A percentile compares a stretch with the other conserved stretches of the same genome.
phyloP scores from a whole-genome alignment of 2,797 vertebrate species.

The Rousettus madagascariensis region DNA sequence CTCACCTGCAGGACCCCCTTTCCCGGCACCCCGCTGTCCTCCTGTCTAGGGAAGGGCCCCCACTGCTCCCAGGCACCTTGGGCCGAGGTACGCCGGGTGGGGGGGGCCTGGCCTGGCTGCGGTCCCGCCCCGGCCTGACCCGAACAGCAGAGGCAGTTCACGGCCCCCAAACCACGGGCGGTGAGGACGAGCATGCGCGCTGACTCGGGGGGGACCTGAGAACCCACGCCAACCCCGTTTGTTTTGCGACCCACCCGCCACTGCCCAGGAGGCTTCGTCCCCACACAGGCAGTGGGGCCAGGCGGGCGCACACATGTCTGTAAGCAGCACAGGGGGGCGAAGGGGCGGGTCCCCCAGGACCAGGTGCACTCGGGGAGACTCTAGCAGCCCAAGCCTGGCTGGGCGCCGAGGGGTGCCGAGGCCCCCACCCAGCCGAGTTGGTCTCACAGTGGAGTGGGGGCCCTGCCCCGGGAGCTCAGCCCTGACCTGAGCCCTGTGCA shows the following conservation, averaged over 20 bases:
- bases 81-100: too few species aligned
- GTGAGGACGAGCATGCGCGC: neutral
- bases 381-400: neutral
- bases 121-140: too few species aligned
- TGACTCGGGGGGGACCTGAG: too few species aligned
- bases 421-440: neutral
- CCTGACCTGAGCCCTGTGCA: neutral
- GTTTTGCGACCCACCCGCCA: neutral
- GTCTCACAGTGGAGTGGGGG: neutral
- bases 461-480: too few species aligned
- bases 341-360: neutral
- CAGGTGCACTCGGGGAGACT: neutral
- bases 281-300: neutral
- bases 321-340: accelerated
- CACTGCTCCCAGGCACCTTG: too few species aligned
- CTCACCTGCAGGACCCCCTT: neutral
- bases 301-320: too few species aligned
- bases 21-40: neutral
- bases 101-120: too few species aligned
- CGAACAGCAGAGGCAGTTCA: too few species aligned
- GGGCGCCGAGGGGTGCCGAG: neutral
- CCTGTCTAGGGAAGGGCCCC: neutral
- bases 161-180: neutral
- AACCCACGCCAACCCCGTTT: neutral
- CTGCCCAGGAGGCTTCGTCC: neutral